Base-by-base conservation (phyloP, 1,140 invertebrate species). In the Camponotus floridanus region DNA sequence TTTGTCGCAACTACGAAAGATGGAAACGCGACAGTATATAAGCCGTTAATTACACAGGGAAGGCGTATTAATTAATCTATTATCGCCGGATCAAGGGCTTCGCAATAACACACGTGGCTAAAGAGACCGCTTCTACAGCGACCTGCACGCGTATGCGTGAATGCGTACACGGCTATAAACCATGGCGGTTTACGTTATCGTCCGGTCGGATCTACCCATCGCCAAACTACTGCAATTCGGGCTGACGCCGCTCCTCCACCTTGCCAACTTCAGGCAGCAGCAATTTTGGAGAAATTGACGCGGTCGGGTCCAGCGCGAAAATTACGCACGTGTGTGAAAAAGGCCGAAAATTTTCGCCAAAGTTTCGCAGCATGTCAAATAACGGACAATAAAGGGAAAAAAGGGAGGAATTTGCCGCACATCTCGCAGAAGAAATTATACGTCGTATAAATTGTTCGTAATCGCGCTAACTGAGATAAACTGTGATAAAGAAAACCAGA, bases 101-200 rank as follows among this genome's bases (percentile, higher is more conserved):
- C 64, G 26, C 61, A 55, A 51, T 87, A 85, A 85, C 42, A 31
- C n/a, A 71, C 57, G 55, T n/a, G n/a, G 36, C 70, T 70, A 57
- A 85, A 76, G 68, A 71, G 83, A 85, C 86, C 68, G 42, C 33
- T 33, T 31, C 76, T 81, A 70, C 31, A 26, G 26, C 39, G 64
- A 39, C 61, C 61, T 57, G 15, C 73, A 86, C 61, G 61, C 61
- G 59, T 89, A 65, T 90, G 88, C 70, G 74, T 71, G 88, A 84
- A 73, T 73, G 55, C 74, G 85, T 55, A 36, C 55, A 55, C 84
- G 70, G 84, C 87, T 84, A 91, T 91, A 91, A 91, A 91, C 90
- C 84, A 90, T 88, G 79, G 79, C 70, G 89, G 88, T 90, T 90
- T 90, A 91, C 88, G 88, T 91, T 91, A 91, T 91, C 90, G 90